Evolutionary conservation across 1,140 invertebrate genomes (phyloP), one percentile per base, ranked within the genome.

Genomic region (Matsumurasca onukii): DNA sequence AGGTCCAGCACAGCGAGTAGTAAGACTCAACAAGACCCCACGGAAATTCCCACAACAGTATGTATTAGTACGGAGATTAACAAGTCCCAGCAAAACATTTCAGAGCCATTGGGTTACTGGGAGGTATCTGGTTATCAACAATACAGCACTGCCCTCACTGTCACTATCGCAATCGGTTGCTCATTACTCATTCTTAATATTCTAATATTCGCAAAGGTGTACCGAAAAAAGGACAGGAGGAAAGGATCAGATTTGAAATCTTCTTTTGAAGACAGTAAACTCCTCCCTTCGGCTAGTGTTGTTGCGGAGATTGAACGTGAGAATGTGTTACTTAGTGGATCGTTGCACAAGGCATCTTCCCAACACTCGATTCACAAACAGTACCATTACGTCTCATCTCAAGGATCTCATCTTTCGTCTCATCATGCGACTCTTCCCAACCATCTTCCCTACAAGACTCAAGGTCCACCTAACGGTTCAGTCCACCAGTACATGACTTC

Each of bases 191-290:
- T 74, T 30, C 82, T 97, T 3, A 98, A 97, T 76, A 89, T 96
- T 0, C 82, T 97, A 13, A 93, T 97, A 73, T 96, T 97, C 76
- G 93, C 93, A 31, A 94, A 93, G 1, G 92, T 97, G 0, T 97
- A 95, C 74, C 96, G 96, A 77, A 93, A 96, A 76, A 83, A 93
- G 17, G 93, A 96, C 75, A 88, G 89, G 15, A 82, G 89, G 85
- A 39, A 39, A 39, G 34, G 5, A 17, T 79, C 52, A 20, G 67
- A 65, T 22, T 68, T 64, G 61, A 72, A 61, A 39, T 1, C 62
- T 39, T 78, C 83, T 74, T 61, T 39, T 9, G 25, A 29, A 25
- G 62, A 65, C 12, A 39, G 20, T 20, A 65, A 65, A 31, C 61
- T 31, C 12, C 48, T 65, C 13, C 34, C 62, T 2, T 65, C 55